Base-by-base conservation (phyloP, 1,140 invertebrate species). In the Copidosoma floridanum region DNA sequence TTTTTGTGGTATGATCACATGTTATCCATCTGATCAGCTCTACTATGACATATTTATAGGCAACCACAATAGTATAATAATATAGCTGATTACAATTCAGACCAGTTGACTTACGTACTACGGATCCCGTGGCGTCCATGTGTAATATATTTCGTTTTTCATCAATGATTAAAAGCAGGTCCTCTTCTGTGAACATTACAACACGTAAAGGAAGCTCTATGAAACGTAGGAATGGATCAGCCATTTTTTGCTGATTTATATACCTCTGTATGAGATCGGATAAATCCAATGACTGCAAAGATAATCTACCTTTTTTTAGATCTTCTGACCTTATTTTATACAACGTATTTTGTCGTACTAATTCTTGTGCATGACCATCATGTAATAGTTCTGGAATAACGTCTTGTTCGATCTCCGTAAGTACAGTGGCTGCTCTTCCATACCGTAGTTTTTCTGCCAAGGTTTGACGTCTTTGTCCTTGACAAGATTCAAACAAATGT, bases 101-200 rank as follows among this genome's bases (percentile, higher is more conserved):
- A n/a, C n/a, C n/a, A n/a, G n/a, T n/a, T n/a, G n/a, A n/a, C n/a
- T n/a, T n/a, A 2, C 66, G 43, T 10, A 24, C 48, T 55, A 62
- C 41, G 16, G 26, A 38, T 11, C 64, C 66, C 12, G 67, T 68
- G 6, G 67, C 63, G 54, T 68, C 67, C 0, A 53, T 41, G 27
- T 68, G 63, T 6, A 66, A 37, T 32, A 66, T 61, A 7, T 61
- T 61, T 2, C 37, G 16, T 23, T 57, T 16, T n/a, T 24, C 6
- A 1, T 50, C 23, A 11, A 50, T 2, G 1, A 63, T 43, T 12
- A 27, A 6, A 6, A 48, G 5, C 3, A 68, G 21, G 26, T 63
- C 54, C 23, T 20, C 41, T 47, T 38, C 48, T 14, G 35, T 63
- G n/a, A 51, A 68, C 37, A 68, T 51, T 40, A 38, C 1, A 2